Percentiles rank a stretch among this genome's conserved stretches.
Evolutionary conservation across 1,140 invertebrate genomes (phyloP).

Genomic region (Drosophila sp.): DNA sequence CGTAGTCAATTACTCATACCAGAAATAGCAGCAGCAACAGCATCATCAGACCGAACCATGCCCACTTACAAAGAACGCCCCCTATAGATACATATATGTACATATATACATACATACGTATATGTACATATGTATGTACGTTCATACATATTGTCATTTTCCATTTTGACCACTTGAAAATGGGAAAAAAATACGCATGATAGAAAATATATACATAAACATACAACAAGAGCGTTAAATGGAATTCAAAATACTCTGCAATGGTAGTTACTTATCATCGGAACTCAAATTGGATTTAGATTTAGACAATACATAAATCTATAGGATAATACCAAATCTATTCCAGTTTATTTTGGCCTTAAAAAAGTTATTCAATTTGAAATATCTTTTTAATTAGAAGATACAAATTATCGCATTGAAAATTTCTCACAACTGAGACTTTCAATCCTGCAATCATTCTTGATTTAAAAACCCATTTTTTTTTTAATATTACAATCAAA

Average conservation of each 20-base stretch:
- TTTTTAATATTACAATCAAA: too few species aligned
- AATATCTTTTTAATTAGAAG: too few species aligned
- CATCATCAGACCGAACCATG: conserved; percentile 15
- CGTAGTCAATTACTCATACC: conserved; percentile 79
- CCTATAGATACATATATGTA: conserved; percentile 19
- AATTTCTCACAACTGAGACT: too few species aligned
- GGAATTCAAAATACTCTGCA: not conserved
- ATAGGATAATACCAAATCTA: too few species aligned
- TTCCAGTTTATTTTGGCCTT: too few species aligned
- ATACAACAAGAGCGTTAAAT: not conserved
- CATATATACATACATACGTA: conserved; percentile 32
- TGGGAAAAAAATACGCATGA: conserved; percentile 18
- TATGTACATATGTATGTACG: conserved; percentile 4
- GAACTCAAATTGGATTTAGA: too few species aligned
- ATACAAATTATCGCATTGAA: too few species aligned
- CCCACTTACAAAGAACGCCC: conserved; percentile 25
- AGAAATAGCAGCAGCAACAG: conserved; percentile 23
- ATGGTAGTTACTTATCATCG: not conserved
- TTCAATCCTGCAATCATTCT: too few species aligned
- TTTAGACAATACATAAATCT: too few species aligned
- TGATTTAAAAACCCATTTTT: too few species aligned
- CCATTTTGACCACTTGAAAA: conserved; percentile 52
- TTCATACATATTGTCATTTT: conserved; percentile 41
- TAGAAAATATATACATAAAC: not conserved
- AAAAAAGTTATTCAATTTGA: too few species aligned